phyloP scores from a whole-genome alignment of 2,888 invertebrate genomes.

The Boloria selene region DNA sequence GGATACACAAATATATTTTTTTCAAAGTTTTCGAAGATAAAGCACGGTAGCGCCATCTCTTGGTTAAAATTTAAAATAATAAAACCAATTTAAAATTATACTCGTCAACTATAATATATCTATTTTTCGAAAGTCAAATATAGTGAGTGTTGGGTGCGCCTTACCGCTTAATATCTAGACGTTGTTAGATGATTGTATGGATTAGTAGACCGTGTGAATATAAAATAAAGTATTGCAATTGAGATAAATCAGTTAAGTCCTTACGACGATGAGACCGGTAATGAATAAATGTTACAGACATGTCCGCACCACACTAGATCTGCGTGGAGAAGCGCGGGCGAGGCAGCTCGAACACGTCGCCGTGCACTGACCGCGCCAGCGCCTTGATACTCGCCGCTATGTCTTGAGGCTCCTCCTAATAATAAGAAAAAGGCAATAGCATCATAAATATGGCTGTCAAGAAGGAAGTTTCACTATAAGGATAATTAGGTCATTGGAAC shows the following conservation, averaged over 20 bases:
- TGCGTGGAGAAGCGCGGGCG: conserved; percentile 92
- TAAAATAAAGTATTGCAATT: conserved; percentile 2
- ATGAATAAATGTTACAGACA: not conserved
- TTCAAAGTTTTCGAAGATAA: too few relatives aligned
- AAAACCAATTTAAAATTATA: too few relatives aligned
- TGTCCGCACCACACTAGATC: conserved; percentile 80
- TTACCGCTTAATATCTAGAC: too few relatives aligned
- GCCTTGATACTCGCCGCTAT: conserved; percentile 96
- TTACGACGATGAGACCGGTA: not conserved
- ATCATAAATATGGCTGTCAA: too few relatives aligned
- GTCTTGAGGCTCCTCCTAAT: conserved; percentile 86
- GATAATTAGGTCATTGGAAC: too few relatives aligned
- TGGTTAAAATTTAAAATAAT: too few relatives aligned
- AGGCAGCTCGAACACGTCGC: conserved; percentile 94
- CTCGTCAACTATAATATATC: not conserved
- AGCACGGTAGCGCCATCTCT: too few relatives aligned
- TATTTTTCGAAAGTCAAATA: not conserved
- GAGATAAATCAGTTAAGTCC: not conserved
- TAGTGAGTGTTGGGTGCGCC: not conserved
- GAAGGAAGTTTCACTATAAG: too few relatives aligned
- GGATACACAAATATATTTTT: too few relatives aligned
- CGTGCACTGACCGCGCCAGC: conserved; percentile 94
- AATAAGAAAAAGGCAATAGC: not conserved
- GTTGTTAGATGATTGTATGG: too few relatives aligned
- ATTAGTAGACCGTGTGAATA: too few relatives aligned